Percentiles rank a stretch among this genome's conserved stretches.
Evolutionary conservation across 2,888 invertebrate species (phyloP).

Genomic region (Acronicta leporina): DNA sequence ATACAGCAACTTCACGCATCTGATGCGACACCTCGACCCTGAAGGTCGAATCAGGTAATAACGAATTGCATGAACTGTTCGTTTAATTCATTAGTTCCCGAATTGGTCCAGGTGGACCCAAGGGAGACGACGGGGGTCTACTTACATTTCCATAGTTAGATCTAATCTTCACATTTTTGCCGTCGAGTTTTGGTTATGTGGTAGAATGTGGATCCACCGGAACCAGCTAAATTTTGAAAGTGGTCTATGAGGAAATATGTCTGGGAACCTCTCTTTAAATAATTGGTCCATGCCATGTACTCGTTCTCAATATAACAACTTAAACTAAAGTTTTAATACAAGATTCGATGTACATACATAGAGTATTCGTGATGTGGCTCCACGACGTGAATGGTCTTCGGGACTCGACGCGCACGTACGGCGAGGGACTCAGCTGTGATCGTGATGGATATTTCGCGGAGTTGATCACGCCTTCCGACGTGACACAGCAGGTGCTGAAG

Average conservation of each 20-base stretch:
- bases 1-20: conserved; percentile 71
- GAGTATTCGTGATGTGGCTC: conserved; percentile 81
- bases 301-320: too few relatives aligned
- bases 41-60: conserved; percentile 75
- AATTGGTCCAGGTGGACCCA: too few relatives aligned
- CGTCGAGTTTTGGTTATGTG: too few relatives aligned
- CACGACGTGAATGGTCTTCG: conserved; percentile 80
- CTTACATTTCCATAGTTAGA: too few relatives aligned
- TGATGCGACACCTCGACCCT: conserved; percentile 73
- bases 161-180: too few relatives aligned
- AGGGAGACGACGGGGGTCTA: too few relatives aligned
- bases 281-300: too few relatives aligned
- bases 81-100: too few relatives aligned
- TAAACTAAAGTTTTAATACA: background rate
- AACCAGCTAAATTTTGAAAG: too few relatives aligned
- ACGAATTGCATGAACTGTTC: background rate
- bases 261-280: too few relatives aligned
- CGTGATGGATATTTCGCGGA: conserved; percentile 82
- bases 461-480: conserved; percentile 76
- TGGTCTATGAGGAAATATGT: too few relatives aligned
- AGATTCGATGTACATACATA: conserved; percentile 33
- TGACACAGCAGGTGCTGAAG: conserved; percentile 79
- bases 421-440: conserved; percentile 72
- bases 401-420: conserved; percentile 73
- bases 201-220: too few relatives aligned